A percentile compares a stretch with the other conserved stretches of the same genome.
phyloP scores from a whole-genome alignment of 2,888 invertebrate genomes.

The Cheiracanthium punctorium region DNA sequence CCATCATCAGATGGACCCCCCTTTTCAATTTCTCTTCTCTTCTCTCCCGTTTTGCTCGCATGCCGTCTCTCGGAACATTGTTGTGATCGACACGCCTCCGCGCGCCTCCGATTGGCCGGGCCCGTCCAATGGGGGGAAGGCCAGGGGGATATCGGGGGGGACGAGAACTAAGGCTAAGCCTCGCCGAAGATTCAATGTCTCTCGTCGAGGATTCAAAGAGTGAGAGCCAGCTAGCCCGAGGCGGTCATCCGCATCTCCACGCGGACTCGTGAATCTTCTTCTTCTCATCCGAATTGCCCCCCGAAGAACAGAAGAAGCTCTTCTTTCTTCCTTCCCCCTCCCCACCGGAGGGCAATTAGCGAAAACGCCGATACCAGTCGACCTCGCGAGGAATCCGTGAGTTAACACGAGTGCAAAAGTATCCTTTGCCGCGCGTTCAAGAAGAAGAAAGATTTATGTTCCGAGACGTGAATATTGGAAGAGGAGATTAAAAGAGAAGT shows the following conservation, averaged over 20 bases:
- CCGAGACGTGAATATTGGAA: background rate
- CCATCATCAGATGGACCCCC: conserved; percentile 59
- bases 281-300: background rate
- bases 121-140: conserved; percentile 29
- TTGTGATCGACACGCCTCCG: conserved; percentile 32
- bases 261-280: conserved; percentile 15
- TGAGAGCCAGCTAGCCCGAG: too few relatives aligned
- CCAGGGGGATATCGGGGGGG: conserved; percentile 2
- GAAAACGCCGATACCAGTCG: background rate
- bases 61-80: conserved; percentile 7
- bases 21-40: conserved; percentile 25
- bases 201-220: conserved; percentile 30
- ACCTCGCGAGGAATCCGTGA: background rate
- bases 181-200: conserved; percentile 26
- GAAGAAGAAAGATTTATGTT: conserved; percentile 11
- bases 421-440: background rate
- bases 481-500: conserved; percentile 18
- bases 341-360: conserved; percentile 61
- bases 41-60: conserved; percentile 27
- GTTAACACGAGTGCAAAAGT: background rate
- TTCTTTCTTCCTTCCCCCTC: too few relatives aligned
- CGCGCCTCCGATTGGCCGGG: conserved; percentile 27
- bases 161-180: conserved; percentile 36
- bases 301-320: too few relatives aligned
- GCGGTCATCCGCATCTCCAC: conserved; percentile 54